Conservation (phyloP, 2,888 invertebrate genomes). For the Ypsolopha sequella region DNA sequence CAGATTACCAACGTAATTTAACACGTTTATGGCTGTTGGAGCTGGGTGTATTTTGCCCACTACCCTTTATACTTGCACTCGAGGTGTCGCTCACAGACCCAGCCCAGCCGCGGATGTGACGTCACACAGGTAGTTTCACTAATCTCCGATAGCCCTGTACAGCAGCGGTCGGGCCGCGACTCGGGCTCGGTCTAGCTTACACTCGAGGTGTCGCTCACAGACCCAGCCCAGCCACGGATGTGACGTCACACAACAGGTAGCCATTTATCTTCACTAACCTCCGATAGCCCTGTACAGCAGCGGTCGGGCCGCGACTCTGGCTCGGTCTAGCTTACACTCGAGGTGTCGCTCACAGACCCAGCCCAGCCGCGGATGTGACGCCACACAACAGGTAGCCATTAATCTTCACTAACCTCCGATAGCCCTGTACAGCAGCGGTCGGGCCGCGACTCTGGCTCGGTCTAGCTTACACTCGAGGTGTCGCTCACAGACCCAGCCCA, state of each 20-base stretch:
- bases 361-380: conserved; percentile 81
- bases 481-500: conserved; percentile 96
- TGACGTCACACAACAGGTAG: not conserved
- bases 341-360: conserved; percentile 97
- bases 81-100: conserved; percentile 95
- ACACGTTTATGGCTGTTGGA: no score
- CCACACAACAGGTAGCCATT: no score
- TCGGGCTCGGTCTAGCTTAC: conserved; percentile 88
- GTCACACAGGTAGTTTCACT: conserved; percentile 8
- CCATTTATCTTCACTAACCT: conserved; percentile 72
- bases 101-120: conserved; percentile 83
- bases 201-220: conserved; percentile 92
- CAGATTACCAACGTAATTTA: no score
- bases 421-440: conserved; percentile 91
- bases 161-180: conserved; percentile 87
- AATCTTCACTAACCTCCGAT: conserved; percentile 83
- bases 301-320: conserved; percentile 84
- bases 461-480: conserved; percentile 93
- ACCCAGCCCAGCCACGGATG: conserved; percentile 94
- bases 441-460: conserved; percentile 82
- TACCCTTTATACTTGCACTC: conserved; percentile 84
- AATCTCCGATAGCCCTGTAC: conserved; percentile 93
- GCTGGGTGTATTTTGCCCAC: no score
- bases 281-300: conserved; percentile 93
- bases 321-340: conserved; percentile 93